A percentile compares a stretch with the other conserved stretches of the same genome.
These are phyloP conservation scores for Cercocebus atys DNA, from an alignment of 2,113 vertebrate genomes.

Conservation along the genomic window DNA sequence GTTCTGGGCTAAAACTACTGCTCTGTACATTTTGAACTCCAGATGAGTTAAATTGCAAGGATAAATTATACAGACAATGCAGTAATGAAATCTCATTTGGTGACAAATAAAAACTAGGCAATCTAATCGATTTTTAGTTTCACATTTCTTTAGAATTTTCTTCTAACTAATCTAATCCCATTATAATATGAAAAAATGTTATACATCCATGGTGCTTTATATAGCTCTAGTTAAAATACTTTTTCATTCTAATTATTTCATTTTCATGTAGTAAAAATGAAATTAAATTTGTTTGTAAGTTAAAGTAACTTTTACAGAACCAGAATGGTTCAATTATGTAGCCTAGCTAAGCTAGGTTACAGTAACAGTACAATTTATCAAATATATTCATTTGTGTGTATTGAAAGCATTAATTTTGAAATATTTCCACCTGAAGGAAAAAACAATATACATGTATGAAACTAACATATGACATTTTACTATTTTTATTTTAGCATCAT, in stretches of 20 bases:
- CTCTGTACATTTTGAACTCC: neutral
- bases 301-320: conserved; percentile 36
- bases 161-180: conserved; percentile 53
- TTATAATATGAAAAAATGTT: conserved; percentile 41
- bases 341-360: neutral
- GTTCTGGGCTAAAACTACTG: neutral
- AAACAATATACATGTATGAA: neutral
- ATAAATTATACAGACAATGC: neutral
- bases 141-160: conserved; percentile 59
- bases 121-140: conserved; percentile 43
- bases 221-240: neutral
- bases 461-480: neutral
- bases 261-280: conserved; percentile 31
- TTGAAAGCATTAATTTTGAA: conserved; percentile 39
- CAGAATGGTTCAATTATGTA: conserved; percentile 4
- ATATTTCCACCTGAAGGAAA: neutral
- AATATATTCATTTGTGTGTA: neutral
- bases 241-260: conserved; percentile 39
- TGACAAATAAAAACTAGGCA: conserved; percentile 35
- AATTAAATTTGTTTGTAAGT: conserved; percentile 53
- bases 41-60: conserved; percentile 35
- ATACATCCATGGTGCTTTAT: neutral
- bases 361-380: conserved; percentile 15
- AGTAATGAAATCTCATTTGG: neutral
- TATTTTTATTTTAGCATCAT: neutral